These are phyloP conservation scores for Brachyrhaphis roseni DNA, from an alignment of 2,797 vertebrate species.

Conservation along the genomic window DNA sequence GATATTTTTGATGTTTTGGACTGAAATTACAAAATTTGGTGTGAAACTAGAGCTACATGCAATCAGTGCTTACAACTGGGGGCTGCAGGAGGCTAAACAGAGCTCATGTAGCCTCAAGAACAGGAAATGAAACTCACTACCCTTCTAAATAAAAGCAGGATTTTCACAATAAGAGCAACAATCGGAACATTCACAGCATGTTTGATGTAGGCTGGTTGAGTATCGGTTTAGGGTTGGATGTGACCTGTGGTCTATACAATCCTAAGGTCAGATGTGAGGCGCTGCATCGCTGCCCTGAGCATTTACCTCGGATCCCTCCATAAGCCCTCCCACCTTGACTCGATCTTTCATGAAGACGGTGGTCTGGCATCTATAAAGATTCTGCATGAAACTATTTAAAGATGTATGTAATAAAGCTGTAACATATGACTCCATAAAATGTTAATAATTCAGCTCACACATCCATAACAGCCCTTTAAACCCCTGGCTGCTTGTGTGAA, in stretches of 20 bases:
- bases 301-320: not conserved
- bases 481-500: conserved; percentile 43
- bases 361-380: not conserved
- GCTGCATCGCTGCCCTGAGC: not conserved
- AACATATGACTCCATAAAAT: conserved; percentile 49
- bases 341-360: too few species aligned
- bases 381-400: conserved; percentile 13
- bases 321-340: not conserved
- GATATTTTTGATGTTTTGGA: not conserved
- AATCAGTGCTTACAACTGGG: not conserved
- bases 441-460: conserved; percentile 56
- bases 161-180: not conserved
- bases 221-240: not conserved
- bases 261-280: not conserved
- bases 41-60: not conserved
- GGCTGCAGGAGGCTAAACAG: not conserved
- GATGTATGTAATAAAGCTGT: conserved; percentile 47
- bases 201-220: not conserved
- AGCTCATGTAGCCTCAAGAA: not conserved
- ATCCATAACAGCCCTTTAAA: conserved; percentile 34
- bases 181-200: not conserved
- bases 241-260: not conserved
- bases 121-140: not conserved
- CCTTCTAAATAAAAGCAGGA: not conserved
- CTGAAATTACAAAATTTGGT: not conserved